These are phyloP conservation scores for Rhinolophus ferrumequinum DNA, from an alignment of 2,113 vertebrate genomes.

Conservation along the genomic window DNA sequence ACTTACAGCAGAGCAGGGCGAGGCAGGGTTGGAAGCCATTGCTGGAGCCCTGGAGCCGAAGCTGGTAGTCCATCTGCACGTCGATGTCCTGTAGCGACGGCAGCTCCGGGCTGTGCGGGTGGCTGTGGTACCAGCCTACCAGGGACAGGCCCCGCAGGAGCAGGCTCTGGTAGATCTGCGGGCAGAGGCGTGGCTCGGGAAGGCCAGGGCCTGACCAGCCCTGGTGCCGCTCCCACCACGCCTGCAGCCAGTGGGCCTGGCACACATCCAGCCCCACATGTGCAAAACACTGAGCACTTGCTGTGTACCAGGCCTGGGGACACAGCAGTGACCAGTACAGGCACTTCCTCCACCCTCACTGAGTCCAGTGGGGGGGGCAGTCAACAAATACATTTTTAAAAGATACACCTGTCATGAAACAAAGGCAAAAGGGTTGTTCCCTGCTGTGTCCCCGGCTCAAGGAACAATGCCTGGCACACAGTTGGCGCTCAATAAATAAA, in stretches of 20 bases:
- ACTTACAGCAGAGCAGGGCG: constrained; percentile 94
- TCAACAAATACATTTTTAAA: background rate
- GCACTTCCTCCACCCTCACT: background rate
- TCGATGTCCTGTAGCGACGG: constrained; percentile 97
- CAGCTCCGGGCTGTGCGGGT: constrained; percentile 92
- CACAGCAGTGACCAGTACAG: background rate
- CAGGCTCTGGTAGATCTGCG: constrained; percentile 96
- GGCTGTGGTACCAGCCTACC: constrained; percentile 99
- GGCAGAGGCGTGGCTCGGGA: background rate
- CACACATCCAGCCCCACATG: background rate
- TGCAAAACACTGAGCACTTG: background rate
- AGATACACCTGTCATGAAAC: background rate
- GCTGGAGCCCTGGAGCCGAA: constrained; percentile 94
- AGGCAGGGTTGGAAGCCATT: constrained; percentile 98
- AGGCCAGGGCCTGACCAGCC: background rate
- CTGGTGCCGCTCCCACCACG: background rate
- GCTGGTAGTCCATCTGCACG: constrained; percentile 97
- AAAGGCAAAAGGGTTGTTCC: background rate
- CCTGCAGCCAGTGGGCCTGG: background rate
- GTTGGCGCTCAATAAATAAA: background rate
- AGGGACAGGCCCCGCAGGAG: constrained; percentile 95
- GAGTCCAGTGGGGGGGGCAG: background rate
- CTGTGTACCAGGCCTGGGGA: background rate
- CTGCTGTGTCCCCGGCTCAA: no score
- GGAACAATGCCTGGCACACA: background rate